These are phyloP conservation scores for Archips xylosteana DNA, from an alignment of 2,888 invertebrate species.

Conservation along the genomic window DNA sequence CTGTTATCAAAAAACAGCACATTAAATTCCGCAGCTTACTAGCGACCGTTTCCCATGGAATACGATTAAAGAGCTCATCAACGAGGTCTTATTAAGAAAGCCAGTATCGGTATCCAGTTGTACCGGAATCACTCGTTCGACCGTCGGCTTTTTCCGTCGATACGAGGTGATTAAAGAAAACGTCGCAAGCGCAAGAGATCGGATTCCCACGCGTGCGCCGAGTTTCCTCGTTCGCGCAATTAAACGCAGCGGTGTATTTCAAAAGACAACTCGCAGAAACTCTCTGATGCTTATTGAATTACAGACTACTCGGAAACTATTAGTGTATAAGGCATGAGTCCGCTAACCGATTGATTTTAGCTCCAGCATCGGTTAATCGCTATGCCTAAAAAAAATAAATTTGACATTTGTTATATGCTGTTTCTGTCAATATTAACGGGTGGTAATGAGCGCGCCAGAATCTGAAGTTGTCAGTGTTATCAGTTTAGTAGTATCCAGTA, in stretches of 20 bases:
- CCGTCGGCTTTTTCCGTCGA: slow-evolving; percentile 66
- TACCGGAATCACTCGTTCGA: slow-evolving; percentile 57
- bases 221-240: slow-evolving; percentile 69
- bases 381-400: too few relatives aligned
- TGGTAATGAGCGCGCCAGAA: too few relatives aligned
- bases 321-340: too few relatives aligned
- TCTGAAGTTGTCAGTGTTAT: neutral
- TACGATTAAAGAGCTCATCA: slow-evolving; percentile 51
- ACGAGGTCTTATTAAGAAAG: slow-evolving; percentile 63
- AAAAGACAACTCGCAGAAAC: slow-evolving; percentile 27
- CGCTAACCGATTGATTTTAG: neutral
- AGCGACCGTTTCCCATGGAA: slow-evolving; percentile 39
- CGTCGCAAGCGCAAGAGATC: slow-evolving; percentile 74
- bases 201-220: slow-evolving; percentile 75
- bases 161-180: slow-evolving; percentile 68
- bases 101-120: slow-evolving; percentile 57
- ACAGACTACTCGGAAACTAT: neutral
- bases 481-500: neutral
- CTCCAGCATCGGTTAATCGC: too few relatives aligned
- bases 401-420: too few relatives aligned
- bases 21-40: slow-evolving; percentile 20
- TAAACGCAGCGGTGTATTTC: slow-evolving; percentile 52
- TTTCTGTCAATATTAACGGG: too few relatives aligned
- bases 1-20: slow-evolving; percentile 27
- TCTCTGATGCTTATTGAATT: slow-evolving; percentile 19